These are phyloP conservation scores for Rhadinocentrus ornatus DNA, from an alignment of 2,797 vertebrate species.

Conservation along the genomic window DNA sequence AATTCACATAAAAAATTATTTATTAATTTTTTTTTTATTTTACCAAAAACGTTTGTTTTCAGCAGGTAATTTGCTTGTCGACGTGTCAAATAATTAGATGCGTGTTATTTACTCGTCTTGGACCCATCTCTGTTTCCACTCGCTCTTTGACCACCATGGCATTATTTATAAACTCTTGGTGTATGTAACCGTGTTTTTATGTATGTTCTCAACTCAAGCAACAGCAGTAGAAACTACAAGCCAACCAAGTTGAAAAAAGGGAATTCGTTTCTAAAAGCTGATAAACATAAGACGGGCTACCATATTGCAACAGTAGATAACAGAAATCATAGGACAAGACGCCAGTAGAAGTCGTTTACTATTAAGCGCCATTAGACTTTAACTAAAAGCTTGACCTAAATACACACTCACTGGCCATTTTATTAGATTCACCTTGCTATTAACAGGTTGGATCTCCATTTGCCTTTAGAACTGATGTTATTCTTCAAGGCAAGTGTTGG, in stretches of 20 bases:
- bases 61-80: conserved; percentile 7
- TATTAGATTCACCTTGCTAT: neutral
- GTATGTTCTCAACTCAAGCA: neutral
- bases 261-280: neutral
- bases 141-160: conserved; percentile 5
- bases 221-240: neutral
- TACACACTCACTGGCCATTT: neutral
- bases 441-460: neutral
- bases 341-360: conserved; percentile 24
- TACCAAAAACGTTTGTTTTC: conserved; percentile 10
- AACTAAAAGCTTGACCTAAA: neutral
- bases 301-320: conserved; percentile 60
- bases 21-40: too few relatives aligned
- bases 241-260: neutral
- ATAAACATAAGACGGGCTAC: conserved; percentile 8
- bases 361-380: conserved; percentile 40
- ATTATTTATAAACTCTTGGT: conserved; percentile 17
- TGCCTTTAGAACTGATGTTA: too few relatives aligned
- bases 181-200: conserved; percentile 1
- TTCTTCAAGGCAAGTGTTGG: too few relatives aligned
- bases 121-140: conserved; percentile 47
- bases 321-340: conserved; percentile 25
- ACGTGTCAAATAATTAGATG: conserved; percentile 27
- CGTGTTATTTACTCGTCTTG: conserved; percentile 25
- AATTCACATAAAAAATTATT: neutral